These are phyloP conservation scores for Nezara viridula DNA, from an alignment of 2,888 invertebrate genomes.

Conservation along the genomic window DNA sequence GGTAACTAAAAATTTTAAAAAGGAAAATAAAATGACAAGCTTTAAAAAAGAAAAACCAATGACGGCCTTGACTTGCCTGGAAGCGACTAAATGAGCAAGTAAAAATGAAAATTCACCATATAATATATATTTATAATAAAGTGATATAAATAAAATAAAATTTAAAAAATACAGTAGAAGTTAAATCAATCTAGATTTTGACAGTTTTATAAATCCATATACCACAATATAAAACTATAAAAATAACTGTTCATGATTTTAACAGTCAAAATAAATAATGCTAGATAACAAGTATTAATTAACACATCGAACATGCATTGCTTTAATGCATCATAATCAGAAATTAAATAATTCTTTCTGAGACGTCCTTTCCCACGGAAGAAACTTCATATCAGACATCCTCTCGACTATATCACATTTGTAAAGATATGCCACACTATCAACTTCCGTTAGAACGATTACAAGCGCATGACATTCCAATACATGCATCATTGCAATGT, in stretches of 20 bases:
- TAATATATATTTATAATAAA: no score
- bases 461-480: conserved; percentile 4
- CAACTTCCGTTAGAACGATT: conserved; percentile 14
- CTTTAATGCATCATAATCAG: background rate
- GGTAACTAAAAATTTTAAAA: background rate
- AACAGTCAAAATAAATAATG: no score
- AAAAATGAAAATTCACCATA: background rate
- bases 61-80: background rate
- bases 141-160: no score
- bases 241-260: no score
- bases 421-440: background rate
- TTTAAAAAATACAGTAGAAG: no score
- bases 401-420: background rate
- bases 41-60: background rate
- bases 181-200: no score
- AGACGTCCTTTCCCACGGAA: background rate
- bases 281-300: background rate
- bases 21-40: background rate
- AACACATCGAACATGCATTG: background rate
- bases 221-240: no score
- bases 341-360: background rate
- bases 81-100: background rate
- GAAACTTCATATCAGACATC: conserved; percentile 28
- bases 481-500: background rate
- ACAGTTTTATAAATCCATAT: no score